A percentile compares a stretch with the other conserved stretches of the same genome.
Evolutionary conservation across 2,797 vertebrate species (phyloP).

Genomic region (Catharus ustulatus): DNA sequence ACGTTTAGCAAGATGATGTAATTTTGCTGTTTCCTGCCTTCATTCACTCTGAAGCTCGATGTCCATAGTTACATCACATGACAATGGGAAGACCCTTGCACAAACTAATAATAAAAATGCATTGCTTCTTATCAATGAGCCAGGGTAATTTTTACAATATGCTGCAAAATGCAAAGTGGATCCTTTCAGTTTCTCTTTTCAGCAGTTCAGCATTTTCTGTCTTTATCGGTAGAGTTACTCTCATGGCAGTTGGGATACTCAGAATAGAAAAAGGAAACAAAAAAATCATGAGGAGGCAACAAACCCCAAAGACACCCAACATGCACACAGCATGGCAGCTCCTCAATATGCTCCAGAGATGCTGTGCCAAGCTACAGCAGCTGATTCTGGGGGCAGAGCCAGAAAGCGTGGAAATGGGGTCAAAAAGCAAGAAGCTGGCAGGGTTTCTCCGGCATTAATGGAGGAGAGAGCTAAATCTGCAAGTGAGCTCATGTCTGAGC

Average conservation of each 20-base stretch:
- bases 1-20: background rate
- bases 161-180: background rate
- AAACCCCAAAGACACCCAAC: background rate
- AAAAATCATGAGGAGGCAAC: background rate
- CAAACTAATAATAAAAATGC: background rate
- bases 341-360: background rate
- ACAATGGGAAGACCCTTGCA: background rate
- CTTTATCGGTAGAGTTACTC: background rate
- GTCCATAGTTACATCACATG: background rate
- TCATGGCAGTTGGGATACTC: background rate
- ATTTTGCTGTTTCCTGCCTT: background rate
- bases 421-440: background rate
- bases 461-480: background rate
- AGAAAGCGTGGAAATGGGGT: background rate
- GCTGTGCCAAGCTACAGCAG: background rate
- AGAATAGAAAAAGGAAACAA: background rate
- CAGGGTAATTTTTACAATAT: background rate
- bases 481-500: background rate
- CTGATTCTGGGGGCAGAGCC: background rate
- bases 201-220: background rate
- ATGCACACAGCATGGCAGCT: background rate
- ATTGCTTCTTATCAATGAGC: background rate
- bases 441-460: background rate
- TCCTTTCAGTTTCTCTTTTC: constrained; percentile 39
- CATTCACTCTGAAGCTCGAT: background rate